Base-by-base conservation (phyloP, 2,113 vertebrate genomes). In the Herpetotheres cachinnans region DNA sequence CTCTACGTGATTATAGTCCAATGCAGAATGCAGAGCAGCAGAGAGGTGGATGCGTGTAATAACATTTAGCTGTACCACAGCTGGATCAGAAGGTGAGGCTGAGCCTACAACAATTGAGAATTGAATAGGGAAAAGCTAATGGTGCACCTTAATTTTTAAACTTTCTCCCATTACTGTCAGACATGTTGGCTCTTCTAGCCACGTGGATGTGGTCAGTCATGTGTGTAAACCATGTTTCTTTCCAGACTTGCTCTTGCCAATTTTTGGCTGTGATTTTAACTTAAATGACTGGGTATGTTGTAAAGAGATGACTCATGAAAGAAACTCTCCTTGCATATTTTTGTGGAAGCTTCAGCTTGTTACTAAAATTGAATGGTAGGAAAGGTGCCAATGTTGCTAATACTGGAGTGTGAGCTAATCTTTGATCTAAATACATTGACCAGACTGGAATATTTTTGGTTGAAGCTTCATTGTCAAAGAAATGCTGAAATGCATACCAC, bases 31-130 rank as follows among this genome's bases (percentile, higher is more conserved):
- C 44, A 26, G 59, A 91, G 80, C 40, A 65, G 54, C 44, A 73
- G 27, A 56, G 9, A 7, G 2, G 6, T 6, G 29, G 25, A 36
- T 14, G 20, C 5, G 3, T 5, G 1, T 8, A 24, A 26, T 32
- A 26, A 26, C 3, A 4, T 32, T 24, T 22, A 47, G 36, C 46
- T 61, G 26, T 26, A 18, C 62, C 29, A 38, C 27, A 63, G 18
- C 25, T 20, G 42, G 9, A 42, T 21, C 42, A 46, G 50, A 70
- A 85, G 65, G 32, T 79, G 38, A 32, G 26, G 17, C 3, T 71
- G 27, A 79, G 52, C 32, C 10, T 67, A 5, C n/a, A 32, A 29
- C 29, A 72, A n/a, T 2, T 27, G 46, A 46, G 40, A 85, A 32
- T 3, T 63, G 27, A 52, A 18, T 4, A 16, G 17, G 38, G n/a